Percentiles rank a stretch among this genome's conserved stretches.
Evolutionary conservation across 2,113 vertebrate species (phyloP).

Genomic region (Cepphus grylle): DNA sequence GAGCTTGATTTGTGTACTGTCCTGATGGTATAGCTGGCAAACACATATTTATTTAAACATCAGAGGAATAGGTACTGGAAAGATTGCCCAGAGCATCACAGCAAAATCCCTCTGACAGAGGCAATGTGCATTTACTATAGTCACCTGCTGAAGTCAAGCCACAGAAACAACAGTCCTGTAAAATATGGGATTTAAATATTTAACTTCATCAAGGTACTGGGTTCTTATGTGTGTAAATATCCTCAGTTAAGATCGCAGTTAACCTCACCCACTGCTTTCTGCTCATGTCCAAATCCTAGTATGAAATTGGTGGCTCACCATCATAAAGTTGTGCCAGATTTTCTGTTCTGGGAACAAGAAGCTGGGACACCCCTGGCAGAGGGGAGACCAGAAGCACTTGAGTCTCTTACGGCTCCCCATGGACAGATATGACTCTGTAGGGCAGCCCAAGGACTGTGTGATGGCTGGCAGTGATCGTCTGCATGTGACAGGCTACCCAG

Average conservation of each 20-base stretch:
- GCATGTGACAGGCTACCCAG: not conserved
- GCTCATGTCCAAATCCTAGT: not conserved
- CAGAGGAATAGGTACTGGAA: not conserved
- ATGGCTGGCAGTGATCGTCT: not conserved
- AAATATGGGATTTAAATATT: not conserved
- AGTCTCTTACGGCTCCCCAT: not conserved
- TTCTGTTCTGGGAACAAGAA: not conserved
- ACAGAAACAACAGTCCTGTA: not conserved
- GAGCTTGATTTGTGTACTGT: not conserved
- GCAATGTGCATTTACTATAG: not conserved
- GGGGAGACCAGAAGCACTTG: not conserved
- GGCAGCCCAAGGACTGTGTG: not conserved
- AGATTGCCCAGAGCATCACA: not conserved
- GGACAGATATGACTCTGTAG: rapidly evolving
- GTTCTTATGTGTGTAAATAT: not conserved
- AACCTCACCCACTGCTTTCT: not conserved
- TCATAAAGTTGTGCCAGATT: not conserved
- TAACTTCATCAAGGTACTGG: not conserved
- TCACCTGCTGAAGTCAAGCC: not conserved
- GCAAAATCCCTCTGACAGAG: not conserved
- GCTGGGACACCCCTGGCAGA: not conserved
- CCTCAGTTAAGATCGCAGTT: not conserved
- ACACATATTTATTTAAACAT: slow-evolving; percentile 18
- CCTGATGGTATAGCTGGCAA: not conserved
- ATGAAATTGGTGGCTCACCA: not conserved